Percentiles rank a stretch among this genome's conserved stretches.
These are phyloP conservation scores for Brachyhypopomus occidentalis DNA, from an alignment of 2,113 vertebrate species.

Conservation along the genomic window DNA sequence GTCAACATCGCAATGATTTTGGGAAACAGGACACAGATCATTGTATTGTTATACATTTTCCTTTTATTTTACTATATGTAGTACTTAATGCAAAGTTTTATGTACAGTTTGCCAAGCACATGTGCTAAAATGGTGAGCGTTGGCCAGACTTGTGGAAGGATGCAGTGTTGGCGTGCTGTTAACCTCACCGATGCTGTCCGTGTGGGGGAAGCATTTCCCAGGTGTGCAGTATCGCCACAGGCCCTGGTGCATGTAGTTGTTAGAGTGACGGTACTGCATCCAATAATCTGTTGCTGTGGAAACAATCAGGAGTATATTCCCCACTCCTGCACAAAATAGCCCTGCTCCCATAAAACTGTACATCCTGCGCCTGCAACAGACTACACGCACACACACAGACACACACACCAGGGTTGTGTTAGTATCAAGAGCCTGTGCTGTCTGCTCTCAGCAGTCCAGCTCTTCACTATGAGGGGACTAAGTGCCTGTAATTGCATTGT, in stretches of 20 bases:
- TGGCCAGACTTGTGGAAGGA: not conserved
- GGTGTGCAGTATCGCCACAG: slow-evolving; percentile 73
- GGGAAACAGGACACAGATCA: too few relatives aligned
- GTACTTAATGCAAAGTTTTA: too few relatives aligned
- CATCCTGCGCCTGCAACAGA: slow-evolving; percentile 70
- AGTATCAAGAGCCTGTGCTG: slow-evolving; percentile 57
- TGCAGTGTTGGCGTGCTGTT: not conserved
- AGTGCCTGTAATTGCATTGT: slow-evolving; percentile 74
- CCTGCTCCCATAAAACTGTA: slow-evolving; percentile 79
- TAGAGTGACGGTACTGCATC: slow-evolving; percentile 75
- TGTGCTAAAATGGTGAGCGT: too few relatives aligned
- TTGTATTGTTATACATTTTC: too few relatives aligned
- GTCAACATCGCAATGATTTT: too few relatives aligned
- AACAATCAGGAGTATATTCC: slow-evolving; percentile 78
- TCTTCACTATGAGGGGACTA: slow-evolving; percentile 64
- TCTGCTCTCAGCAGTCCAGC: slow-evolving; percentile 44
- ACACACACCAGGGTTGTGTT: slow-evolving; percentile 47
- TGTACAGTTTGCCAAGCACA: too few relatives aligned
- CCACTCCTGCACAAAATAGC: slow-evolving; percentile 75
- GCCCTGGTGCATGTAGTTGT: slow-evolving; percentile 74
- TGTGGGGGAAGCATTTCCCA: slow-evolving; percentile 71
- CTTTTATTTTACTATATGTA: too few relatives aligned
- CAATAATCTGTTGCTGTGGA: slow-evolving; percentile 81
- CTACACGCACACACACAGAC: slow-evolving; percentile 46
- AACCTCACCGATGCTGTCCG: slow-evolving; percentile 66